Conservation (phyloP, 2,797 vertebrate genomes). For the Florisuga fusca region DNA sequence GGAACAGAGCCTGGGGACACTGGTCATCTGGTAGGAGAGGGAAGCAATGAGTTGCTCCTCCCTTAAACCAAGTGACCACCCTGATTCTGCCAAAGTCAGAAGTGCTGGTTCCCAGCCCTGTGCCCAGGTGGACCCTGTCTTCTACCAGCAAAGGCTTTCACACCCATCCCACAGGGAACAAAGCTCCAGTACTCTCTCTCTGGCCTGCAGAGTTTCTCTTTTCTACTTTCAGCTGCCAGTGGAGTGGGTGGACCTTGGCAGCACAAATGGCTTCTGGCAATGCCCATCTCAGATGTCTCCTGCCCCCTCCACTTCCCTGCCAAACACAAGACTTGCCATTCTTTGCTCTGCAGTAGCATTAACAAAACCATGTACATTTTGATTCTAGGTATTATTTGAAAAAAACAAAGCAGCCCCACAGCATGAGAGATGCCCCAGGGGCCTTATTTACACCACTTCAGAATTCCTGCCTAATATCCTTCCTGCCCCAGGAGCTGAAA, state of each 20-base stretch:
- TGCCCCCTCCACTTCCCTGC: neutral
- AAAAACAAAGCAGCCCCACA: neutral
- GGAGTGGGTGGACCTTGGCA: neutral
- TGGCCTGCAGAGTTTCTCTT: neutral
- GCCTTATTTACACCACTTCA: neutral
- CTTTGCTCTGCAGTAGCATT: neutral
- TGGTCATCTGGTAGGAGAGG: neutral
- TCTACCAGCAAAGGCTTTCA: neutral
- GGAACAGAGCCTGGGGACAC: neutral
- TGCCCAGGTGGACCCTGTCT: neutral
- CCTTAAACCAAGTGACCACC: neutral
- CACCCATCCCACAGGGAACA: neutral
- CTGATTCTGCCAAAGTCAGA: neutral
- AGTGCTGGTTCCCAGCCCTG: neutral
- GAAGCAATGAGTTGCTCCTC: neutral
- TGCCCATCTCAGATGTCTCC: neutral
- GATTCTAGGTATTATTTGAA: neutral
- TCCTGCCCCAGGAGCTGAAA: neutral
- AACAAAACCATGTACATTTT: neutral
- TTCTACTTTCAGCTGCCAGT: neutral
- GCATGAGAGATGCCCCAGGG: neutral
- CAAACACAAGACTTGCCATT: neutral
- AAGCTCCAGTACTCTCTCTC: neutral
- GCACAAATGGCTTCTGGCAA: neutral
- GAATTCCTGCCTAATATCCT: neutral